phyloP scores from a whole-genome alignment of 2,797 vertebrate genomes.

The Glossophaga mutica region DNA sequence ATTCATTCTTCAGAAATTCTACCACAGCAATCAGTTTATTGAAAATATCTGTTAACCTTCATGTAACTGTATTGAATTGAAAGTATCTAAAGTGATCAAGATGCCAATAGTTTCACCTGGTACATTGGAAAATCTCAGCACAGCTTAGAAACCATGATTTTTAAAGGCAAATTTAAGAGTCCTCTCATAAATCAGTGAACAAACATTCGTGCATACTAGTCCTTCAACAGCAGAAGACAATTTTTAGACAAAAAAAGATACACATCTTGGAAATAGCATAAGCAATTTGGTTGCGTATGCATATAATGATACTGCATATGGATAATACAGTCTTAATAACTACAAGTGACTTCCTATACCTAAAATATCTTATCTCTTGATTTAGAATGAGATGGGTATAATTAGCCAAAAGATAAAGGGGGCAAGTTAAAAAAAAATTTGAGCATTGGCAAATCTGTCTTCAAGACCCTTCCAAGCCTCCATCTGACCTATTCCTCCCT shows the following conservation, averaged over 20 bases:
- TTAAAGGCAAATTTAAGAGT: not conserved
- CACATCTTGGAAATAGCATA: not conserved
- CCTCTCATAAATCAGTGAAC: not conserved
- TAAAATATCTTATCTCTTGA: not conserved
- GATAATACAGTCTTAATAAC: not conserved
- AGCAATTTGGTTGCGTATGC: not conserved
- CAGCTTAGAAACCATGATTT: constrained; percentile 29
- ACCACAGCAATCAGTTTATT: not conserved
- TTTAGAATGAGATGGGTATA: not conserved
- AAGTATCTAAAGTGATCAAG: not conserved
- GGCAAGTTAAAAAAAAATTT: not conserved
- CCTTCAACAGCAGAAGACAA: not conserved
- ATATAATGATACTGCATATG: not conserved
- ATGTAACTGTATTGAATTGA: not conserved
- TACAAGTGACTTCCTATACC: not conserved
- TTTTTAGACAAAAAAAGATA: not conserved
- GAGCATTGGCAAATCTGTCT: not conserved
- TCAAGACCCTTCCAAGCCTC: not conserved
- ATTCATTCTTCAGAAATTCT: not conserved
- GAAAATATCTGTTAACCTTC: not conserved
- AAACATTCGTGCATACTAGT: not conserved
- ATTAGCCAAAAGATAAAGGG: not conserved
- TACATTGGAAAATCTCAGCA: not conserved
- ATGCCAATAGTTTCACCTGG: not conserved
- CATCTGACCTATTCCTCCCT: not conserved